phyloP scores from a whole-genome alignment of 2,888 invertebrate genomes.

The Ctenicera cuprea region DNA sequence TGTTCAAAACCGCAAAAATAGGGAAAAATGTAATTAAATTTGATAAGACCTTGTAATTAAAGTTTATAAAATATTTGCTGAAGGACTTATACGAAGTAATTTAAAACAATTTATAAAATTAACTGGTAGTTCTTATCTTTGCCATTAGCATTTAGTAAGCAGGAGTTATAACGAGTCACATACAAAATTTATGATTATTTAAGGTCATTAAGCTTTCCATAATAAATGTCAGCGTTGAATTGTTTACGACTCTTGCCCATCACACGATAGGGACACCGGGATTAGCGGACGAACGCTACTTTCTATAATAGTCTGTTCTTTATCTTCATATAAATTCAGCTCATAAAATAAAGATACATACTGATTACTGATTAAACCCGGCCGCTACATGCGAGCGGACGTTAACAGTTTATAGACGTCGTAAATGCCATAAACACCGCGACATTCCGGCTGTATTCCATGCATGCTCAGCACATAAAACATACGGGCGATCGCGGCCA shows the following conservation, averaged over 20 bases:
- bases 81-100: neutral
- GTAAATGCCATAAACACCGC: conserved; percentile 70
- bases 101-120: conserved; percentile 35
- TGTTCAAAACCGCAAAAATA: too few species aligned
- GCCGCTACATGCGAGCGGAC: conserved; percentile 68
- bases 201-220: conserved; percentile 66
- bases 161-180: conserved; percentile 60
- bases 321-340: conserved; percentile 68
- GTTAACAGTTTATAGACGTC: conserved; percentile 68
- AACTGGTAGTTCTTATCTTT: conserved; percentile 32
- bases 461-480: conserved; percentile 61
- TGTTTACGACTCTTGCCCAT: conserved; percentile 65
- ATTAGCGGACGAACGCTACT: conserved; percentile 59
- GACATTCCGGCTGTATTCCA: conserved; percentile 65
- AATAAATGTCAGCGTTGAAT: conserved; percentile 66
- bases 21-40: too few species aligned
- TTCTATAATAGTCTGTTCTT: conserved; percentile 65
- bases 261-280: conserved; percentile 55
- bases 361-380: conserved; percentile 70
- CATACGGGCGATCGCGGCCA: conserved; percentile 56
- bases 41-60: too few species aligned
- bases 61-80: neutral
- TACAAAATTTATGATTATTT: conserved; percentile 66
- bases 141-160: conserved; percentile 33
- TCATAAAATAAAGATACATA: conserved; percentile 70